Evolutionary conservation across 1,140 invertebrate species (phyloP), one percentile per base, ranked within the genome.

Genomic region (Camponotus vicinus): DNA sequence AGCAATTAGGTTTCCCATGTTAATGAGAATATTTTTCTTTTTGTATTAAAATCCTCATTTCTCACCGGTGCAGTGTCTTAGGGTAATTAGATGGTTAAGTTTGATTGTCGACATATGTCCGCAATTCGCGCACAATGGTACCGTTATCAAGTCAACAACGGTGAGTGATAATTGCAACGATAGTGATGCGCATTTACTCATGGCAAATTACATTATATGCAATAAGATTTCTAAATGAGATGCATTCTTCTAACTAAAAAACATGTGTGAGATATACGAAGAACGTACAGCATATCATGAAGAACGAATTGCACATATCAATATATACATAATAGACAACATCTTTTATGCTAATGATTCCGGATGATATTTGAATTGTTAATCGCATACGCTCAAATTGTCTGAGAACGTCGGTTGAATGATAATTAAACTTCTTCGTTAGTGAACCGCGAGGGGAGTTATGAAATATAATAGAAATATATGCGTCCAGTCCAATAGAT

Each of bases 341-440:
- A 37, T 55, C 8, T 49, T 1, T 55, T 34, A 32, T 32, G 52
- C 15, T 40, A 57, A 70, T 15, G n/a, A 57, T 80, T 42, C 4
- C 37, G 37, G 37, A 80, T 40, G 18, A 70, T 42, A 42, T 70
- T 80, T 32, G 15, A 70, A 57, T 80, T 59, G 27, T 70, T 37
- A 13, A 88, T 78, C 52, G n/a, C 3, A 27, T 1, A 52, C n/a
- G 71, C 57, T 42, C 45, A 1, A 8, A 40, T 40, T 7, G 7
- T 42, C 0, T 34, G 40, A 70, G 70, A 40, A 49, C 45, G 9
- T 57, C n/a, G 42, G 15, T 7, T 27, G 40, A 42, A 15, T 27
- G 18, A 42, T 85, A 82, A 90, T 88, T 70, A 83, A 34, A 77
- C 49, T 11, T 40, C 21, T 9, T 69, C 69, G 75, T 80, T 90